Conservation (phyloP, 2,888 invertebrate species). For the Cataglyphis livida region DNA sequence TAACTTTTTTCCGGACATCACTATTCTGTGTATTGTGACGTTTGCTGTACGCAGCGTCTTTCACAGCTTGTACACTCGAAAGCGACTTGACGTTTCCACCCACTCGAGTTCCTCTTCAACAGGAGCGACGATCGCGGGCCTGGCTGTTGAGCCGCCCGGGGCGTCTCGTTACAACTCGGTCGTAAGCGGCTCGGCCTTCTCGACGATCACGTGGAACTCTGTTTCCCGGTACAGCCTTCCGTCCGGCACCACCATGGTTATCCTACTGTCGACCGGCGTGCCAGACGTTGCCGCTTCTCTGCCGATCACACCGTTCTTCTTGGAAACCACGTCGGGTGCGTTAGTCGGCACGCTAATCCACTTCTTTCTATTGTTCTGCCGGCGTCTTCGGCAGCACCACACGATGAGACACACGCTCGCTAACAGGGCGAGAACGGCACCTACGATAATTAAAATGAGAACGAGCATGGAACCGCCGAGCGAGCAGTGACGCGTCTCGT, state of each 20-base stretch:
- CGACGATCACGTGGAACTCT: conserved; percentile 94
- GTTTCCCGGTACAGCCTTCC: conserved; percentile 94
- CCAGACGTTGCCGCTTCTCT: conserved; percentile 70
- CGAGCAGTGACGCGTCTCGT: conserved; percentile 79
- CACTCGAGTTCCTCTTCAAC: conserved; percentile 67
- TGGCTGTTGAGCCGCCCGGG: conserved; percentile 71
- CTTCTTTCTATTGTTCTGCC: conserved; percentile 82
- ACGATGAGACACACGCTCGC: conserved; percentile 72
- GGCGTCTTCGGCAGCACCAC: conserved; percentile 83
- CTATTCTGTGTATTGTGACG: conserved; percentile 13
- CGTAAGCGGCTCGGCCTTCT: conserved; percentile 93
- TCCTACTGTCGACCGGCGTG: conserved; percentile 82
- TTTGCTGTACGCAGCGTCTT: conserved; percentile 17
- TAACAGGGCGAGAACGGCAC: conserved; percentile 69
- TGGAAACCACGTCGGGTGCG: conserved; percentile 82
- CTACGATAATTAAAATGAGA: conserved; percentile 75
- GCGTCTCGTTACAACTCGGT: conserved; percentile 89
- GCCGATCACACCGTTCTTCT: conserved; percentile 88
- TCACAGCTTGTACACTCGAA: conserved; percentile 77
- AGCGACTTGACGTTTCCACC: conserved; percentile 70
- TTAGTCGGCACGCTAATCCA: conserved; percentile 84
- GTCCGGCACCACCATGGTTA: conserved; percentile 91
- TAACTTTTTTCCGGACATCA: conserved; percentile 16
- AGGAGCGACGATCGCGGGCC: conserved; percentile 63
- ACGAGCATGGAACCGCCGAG: conserved; percentile 79